These are phyloP conservation scores for Caenorhabditis sp. DNA, from an alignment of 2,888 invertebrate species.

Conservation along the genomic window DNA sequence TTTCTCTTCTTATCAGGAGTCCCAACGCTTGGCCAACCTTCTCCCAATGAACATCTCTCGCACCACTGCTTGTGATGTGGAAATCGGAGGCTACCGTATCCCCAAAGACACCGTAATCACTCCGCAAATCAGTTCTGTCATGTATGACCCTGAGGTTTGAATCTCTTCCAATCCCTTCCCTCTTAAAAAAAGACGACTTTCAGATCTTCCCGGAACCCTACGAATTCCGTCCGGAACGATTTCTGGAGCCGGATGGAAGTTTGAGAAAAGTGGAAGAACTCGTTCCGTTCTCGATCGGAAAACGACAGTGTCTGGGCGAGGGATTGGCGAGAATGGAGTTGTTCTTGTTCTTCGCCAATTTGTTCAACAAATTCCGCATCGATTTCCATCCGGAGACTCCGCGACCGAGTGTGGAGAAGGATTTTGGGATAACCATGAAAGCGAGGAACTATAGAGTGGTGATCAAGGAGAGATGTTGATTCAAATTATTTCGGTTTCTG, in stretches of 20 bases:
- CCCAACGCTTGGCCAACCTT: slow-evolving; percentile 69
- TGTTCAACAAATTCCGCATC: slow-evolving; percentile 67
- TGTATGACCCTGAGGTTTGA: slow-evolving; percentile 60
- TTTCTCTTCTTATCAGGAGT: slow-evolving; percentile 62
- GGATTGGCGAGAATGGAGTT: slow-evolving; percentile 69
- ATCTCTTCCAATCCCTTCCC: neutral
- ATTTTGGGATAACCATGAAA: slow-evolving; percentile 58
- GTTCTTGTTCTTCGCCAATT: slow-evolving; percentile 68
- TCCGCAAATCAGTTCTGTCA: slow-evolving; percentile 68
- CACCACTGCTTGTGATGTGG: slow-evolving; percentile 42
- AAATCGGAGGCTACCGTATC: slow-evolving; percentile 52
- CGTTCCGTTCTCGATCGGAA: slow-evolving; percentile 72
- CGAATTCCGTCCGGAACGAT: slow-evolving; percentile 60
- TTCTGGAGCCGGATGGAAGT: slow-evolving; percentile 41
- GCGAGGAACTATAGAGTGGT: slow-evolving; percentile 50
- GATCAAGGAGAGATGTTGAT: slow-evolving; percentile 43
- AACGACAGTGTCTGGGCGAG: slow-evolving; percentile 71
- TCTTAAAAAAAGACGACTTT: slow-evolving; percentile 1
- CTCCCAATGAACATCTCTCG: slow-evolving; percentile 66
- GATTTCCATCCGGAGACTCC: slow-evolving; percentile 32
- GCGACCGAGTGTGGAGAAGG: slow-evolving; percentile 48
- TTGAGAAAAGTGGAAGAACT: slow-evolving; percentile 64
- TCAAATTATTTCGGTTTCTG: too few relatives aligned
- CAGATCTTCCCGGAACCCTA: slow-evolving; percentile 67
- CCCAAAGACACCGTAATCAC: slow-evolving; percentile 60